These are phyloP conservation scores for Alviniconcha marisindica DNA, from an alignment of 1,140 invertebrate species.

Conservation along the genomic window DNA sequence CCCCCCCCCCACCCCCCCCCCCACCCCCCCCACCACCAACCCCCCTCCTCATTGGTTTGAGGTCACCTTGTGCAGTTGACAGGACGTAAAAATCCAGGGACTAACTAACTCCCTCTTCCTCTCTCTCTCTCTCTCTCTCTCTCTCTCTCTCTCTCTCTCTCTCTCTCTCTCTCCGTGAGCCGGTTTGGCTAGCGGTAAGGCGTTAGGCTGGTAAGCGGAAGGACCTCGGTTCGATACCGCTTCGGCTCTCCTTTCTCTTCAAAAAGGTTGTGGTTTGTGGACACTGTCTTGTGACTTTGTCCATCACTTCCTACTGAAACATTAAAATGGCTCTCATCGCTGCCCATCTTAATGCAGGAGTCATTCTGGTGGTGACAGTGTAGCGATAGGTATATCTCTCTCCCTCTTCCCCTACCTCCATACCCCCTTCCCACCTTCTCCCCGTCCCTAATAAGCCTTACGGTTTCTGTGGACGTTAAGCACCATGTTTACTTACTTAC, in stretches of 20 bases:
- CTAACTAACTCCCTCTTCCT: neutral
- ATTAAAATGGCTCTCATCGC: too few relatives aligned
- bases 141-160: neutral
- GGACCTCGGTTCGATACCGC: too few relatives aligned
- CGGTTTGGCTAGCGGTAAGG: too few relatives aligned
- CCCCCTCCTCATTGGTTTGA: neutral
- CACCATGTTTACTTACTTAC: too few relatives aligned
- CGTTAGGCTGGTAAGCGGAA: too few relatives aligned
- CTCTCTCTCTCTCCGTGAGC: neutral
- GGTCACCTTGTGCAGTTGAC: neutral
- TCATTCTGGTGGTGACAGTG: too few relatives aligned
- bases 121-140: neutral
- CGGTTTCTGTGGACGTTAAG: neutral
- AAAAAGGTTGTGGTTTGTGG: neutral
- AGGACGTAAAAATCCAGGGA: neutral
- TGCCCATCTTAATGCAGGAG: too few relatives aligned
- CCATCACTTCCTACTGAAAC: too few relatives aligned
- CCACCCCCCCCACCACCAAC: neutral
- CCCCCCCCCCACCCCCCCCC: neutral
- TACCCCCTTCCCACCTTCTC: constrained; percentile 10
- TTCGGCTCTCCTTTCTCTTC: too few relatives aligned
- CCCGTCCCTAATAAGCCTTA: neutral
- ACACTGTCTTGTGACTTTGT: neutral
- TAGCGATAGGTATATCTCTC: neutral
- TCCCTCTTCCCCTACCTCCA: neutral